Evolutionary conservation across 2,797 vertebrate species (phyloP).

Genomic region (Hafferia zeledoni): DNA sequence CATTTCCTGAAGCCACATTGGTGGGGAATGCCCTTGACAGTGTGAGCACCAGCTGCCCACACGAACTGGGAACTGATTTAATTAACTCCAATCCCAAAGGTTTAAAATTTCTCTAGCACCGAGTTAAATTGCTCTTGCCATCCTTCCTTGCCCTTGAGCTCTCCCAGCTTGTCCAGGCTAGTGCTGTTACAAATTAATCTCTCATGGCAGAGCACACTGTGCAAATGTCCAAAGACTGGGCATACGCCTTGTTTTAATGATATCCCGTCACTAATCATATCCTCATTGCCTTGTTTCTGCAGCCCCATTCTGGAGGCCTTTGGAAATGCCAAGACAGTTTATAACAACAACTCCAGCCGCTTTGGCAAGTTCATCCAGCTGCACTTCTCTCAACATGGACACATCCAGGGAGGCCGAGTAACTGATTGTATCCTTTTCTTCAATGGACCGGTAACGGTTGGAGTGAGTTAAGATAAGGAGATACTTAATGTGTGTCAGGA

Average conservation of each 20-base stretch:
- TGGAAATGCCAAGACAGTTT: conserved; percentile 92
- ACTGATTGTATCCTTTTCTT: conserved; percentile 91
- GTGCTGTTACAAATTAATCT: conserved; percentile 9
- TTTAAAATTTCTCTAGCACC: neutral
- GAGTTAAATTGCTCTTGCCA: neutral
- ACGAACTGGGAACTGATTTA: neutral
- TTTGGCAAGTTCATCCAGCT: conserved; percentile 95
- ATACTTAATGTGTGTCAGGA: neutral
- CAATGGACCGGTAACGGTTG: neutral
- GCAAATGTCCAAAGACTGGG: neutral
- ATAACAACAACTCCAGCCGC: conserved; percentile 95
- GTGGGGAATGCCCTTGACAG: neutral
- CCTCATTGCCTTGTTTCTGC: conserved; percentile 22
- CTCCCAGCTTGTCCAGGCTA: conserved; percentile 20
- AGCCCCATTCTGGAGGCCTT: conserved; percentile 93
- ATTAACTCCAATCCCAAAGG: conserved; percentile 1
- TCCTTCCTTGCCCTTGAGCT: neutral
- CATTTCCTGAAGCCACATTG: neutral
- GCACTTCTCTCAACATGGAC: conserved; percentile 89
- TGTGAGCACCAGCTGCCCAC: neutral
- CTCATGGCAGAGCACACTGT: neutral
- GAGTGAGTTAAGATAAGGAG: neutral
- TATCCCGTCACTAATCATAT: neutral
- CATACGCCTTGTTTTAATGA: neutral
- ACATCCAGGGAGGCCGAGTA: conserved; percentile 91